Percentiles rank a stretch among this genome's conserved stretches.
These are phyloP conservation scores for Volucella inflata DNA, from an alignment of 2,888 invertebrate genomes.

Conservation along the genomic window DNA sequence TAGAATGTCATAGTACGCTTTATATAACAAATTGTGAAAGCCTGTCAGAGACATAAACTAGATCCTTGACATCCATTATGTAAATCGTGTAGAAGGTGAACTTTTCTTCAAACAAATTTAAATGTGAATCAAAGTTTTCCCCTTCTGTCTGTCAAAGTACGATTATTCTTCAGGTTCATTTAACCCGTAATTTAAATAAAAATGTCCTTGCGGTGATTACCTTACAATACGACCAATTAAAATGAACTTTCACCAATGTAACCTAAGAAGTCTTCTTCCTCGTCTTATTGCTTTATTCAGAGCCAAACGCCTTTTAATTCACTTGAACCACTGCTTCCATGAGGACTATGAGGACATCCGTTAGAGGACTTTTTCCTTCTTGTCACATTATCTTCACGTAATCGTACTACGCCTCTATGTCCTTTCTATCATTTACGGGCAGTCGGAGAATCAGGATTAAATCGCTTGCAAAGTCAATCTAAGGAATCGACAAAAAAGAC, in stretches of 20 bases:
- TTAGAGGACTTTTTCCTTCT: conserved; percentile 41
- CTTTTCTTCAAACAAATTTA: conserved; percentile 51
- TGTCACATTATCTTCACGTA: conserved; percentile 53
- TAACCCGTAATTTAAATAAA: conserved; percentile 71
- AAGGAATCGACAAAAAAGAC: conserved; percentile 45
- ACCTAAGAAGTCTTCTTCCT: conserved; percentile 28
- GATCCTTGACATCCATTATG: conserved; percentile 53
- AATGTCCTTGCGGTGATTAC: conserved; percentile 76
- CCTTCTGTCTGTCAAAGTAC: conserved; percentile 32
- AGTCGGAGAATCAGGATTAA: conserved; percentile 42
- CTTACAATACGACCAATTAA: conserved; percentile 77
- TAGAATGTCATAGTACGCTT: conserved; percentile 11
- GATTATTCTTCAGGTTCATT: conserved; percentile 61
- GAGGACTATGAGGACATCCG: conserved; percentile 21
- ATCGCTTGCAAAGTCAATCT: conserved; percentile 49
- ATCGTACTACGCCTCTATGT: conserved; percentile 21
- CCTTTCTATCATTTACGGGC: conserved; percentile 43
- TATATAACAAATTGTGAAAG: conserved; percentile 49
- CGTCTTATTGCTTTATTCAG: conserved; percentile 52
- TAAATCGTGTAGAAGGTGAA: conserved; percentile 42
- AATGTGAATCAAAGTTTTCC: conserved; percentile 52
- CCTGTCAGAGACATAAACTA: conserved; percentile 33
- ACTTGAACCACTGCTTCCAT: conserved; percentile 28
- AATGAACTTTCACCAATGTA: conserved; percentile 57
- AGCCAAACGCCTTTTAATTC: conserved; percentile 48